Percentiles rank a stretch among this genome's conserved stretches.
Evolutionary conservation across 2,888 invertebrate genomes (phyloP).

Genomic region (Tiliacea aurago): DNA sequence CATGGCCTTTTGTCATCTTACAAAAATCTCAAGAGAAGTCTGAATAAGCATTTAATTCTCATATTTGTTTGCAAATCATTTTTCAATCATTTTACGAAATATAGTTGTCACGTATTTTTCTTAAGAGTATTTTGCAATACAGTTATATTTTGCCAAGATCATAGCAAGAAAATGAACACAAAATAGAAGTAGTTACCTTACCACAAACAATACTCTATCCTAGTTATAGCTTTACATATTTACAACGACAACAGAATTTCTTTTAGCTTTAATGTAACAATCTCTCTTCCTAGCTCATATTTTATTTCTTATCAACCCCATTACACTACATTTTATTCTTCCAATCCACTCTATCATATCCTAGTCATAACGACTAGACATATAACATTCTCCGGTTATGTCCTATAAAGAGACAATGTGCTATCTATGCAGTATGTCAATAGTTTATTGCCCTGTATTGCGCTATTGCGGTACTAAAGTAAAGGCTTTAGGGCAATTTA

Average conservation of each 20-base stretch:
- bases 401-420: constrained; percentile 55
- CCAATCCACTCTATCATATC: constrained; percentile 45
- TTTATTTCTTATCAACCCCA: constrained; percentile 35
- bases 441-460: constrained; percentile 52
- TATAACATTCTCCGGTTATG: constrained; percentile 17
- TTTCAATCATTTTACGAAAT: neutral
- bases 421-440: constrained; percentile 41
- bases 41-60: neutral
- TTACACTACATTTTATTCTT: constrained; percentile 43
- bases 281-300: constrained; percentile 5
- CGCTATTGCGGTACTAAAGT: constrained; percentile 43
- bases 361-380: constrained; percentile 16
- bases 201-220: no score
- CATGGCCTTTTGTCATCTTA: neutral
- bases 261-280: no score
- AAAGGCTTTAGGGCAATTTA: constrained; percentile 57
- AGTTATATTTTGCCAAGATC: neutral
- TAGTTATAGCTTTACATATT: no score
- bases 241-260: no score
- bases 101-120: neutral
- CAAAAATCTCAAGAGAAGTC: neutral
- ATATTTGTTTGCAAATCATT: neutral
- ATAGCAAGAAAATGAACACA: neutral
- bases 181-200: neutral
- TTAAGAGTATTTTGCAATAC: neutral